A percentile compares a stretch with the other conserved stretches of the same genome.
Conservation (phyloP, 64 coral and sea anemone genomes). For the Porites lutea region DNA sequence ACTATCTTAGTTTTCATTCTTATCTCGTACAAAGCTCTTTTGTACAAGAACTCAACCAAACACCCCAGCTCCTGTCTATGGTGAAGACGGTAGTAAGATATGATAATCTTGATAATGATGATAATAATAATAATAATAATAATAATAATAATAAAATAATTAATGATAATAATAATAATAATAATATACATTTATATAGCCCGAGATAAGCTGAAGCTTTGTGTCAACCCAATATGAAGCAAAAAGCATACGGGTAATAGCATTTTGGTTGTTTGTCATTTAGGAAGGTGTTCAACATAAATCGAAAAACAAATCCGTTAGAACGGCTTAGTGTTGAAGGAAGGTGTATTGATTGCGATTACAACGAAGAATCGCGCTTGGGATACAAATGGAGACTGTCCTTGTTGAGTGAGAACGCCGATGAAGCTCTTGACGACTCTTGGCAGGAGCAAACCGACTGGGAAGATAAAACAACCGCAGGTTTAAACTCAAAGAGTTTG, state of each 20-base stretch:
- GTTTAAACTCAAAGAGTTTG: slow-evolving; percentile 52
- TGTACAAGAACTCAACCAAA: too few relatives aligned
- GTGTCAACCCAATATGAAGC: too few relatives aligned
- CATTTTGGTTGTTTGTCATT: background rate
- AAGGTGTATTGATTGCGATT: slow-evolving; percentile 70
- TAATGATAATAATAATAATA: too few relatives aligned
- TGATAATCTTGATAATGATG: too few relatives aligned
- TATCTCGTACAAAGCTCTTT: too few relatives aligned
- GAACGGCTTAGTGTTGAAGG: slow-evolving; percentile 79
- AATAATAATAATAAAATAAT: too few relatives aligned
- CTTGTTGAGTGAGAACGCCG: slow-evolving; percentile 17
- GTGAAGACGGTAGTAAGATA: too few relatives aligned
- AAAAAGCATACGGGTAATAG: background rate
- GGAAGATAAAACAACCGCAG: slow-evolving; percentile 67
- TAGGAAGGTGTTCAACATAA: slow-evolving; percentile 83
- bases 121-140: too few relatives aligned
- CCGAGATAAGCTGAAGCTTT: too few relatives aligned
- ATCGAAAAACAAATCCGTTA: slow-evolving; percentile 77
- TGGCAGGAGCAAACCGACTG: slow-evolving; percentile 64
- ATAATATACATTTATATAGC: too few relatives aligned
- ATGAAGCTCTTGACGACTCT: slow-evolving; percentile 36
- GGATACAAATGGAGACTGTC: slow-evolving; percentile 79
- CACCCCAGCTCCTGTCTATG: too few relatives aligned
- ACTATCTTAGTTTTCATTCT: too few relatives aligned
- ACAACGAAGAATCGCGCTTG: slow-evolving; percentile 36